phyloP scores from a whole-genome alignment of 2,113 vertebrate species.

The Cygnus atratus region DNA sequence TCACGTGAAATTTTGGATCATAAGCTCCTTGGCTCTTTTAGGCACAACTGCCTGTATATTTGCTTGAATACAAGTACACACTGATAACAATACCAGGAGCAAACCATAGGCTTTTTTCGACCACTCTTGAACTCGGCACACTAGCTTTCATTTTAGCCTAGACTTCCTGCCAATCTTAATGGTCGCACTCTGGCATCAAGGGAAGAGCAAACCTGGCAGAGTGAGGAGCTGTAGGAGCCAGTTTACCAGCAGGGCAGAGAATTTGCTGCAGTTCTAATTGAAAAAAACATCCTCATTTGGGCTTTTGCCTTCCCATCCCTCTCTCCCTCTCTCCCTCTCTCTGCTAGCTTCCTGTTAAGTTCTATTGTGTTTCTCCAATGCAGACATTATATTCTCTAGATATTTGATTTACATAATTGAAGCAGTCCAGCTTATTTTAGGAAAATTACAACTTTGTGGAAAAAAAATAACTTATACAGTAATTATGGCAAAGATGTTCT shows the following conservation, averaged over 20 bases:
- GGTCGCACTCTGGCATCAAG: not conserved
- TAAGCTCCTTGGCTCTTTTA: not conserved
- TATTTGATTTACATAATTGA: slow-evolving; percentile 79
- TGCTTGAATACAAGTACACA: not conserved
- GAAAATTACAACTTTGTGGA: slow-evolving; percentile 76
- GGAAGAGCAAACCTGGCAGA: slow-evolving; percentile 27
- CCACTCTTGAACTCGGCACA: not conserved
- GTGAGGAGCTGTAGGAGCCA: slow-evolving; percentile 4
- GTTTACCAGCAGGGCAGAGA: slow-evolving; percentile 31
- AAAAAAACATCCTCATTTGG: slow-evolving; percentile 56
- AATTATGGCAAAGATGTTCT: slow-evolving; percentile 76
- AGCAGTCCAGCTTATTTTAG: slow-evolving; percentile 76
- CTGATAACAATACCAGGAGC: not conserved
- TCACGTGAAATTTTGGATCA: not conserved
- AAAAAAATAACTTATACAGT: slow-evolving; percentile 73
- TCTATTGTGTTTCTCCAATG: slow-evolving; percentile 60
- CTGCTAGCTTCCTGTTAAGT: slow-evolving; percentile 54
- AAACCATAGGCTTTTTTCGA: not conserved
- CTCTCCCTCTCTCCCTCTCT: not conserved
- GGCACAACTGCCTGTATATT: not conserved
- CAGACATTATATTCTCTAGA: slow-evolving; percentile 71
- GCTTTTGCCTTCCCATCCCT: slow-evolving; percentile 20
- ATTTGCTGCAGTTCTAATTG: slow-evolving; percentile 37
- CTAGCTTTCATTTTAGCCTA: slow-evolving; percentile 5
- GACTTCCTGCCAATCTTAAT: slow-evolving; percentile 2